Base-by-base conservation (phyloP, 2,797 vertebrate species). In the Syncerus caffer region DNA sequence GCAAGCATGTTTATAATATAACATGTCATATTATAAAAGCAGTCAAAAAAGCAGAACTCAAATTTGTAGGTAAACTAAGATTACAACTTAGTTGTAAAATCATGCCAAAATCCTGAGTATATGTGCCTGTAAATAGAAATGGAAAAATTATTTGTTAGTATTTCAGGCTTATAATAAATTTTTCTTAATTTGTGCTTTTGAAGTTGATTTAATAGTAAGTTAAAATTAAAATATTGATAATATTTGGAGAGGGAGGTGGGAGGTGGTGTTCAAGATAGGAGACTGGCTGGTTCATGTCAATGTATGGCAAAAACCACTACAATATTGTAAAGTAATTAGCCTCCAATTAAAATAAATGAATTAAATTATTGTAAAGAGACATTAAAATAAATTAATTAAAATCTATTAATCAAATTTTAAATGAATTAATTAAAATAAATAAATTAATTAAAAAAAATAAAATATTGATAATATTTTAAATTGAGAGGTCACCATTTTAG, bases 171-270 rank as follows among this genome's bases (percentile, higher is more conserved):
- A 78, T 55, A 62, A 53, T 90, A 80, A 29, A 27, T 58, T 60
- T 95, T 83, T 53, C 64, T 89, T 57, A 86, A 64, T 85, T 93
- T 84, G 31, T 71, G n/a, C 31, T 84, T 96, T 92, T 90, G 23
- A 92, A 84, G 45, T 62, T 88, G 78, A 79, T 87, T 96, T 82
- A 67, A 57, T 31, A 93, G 15, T 88, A 83, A 92, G n/a, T 80
- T 76, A 82, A 96, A 93, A 78, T 96, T 85, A 93, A 78, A 38
- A 71, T 71, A 71, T 23, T 71, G 64, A 71, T 71, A 71, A 71
- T 71, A 71, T 71, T 38, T 38, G 64, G 64, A 71, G 67, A 71
- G 34, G 34, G 34, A 71, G 67, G 34, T 23, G 11, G 67, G 67
- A 71, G 19, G 19, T 62, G 4, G 64, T 19, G 19, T 13, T 71